Base-by-base conservation (phyloP, 1,140 invertebrate species). In the Triops longicaudatus region DNA sequence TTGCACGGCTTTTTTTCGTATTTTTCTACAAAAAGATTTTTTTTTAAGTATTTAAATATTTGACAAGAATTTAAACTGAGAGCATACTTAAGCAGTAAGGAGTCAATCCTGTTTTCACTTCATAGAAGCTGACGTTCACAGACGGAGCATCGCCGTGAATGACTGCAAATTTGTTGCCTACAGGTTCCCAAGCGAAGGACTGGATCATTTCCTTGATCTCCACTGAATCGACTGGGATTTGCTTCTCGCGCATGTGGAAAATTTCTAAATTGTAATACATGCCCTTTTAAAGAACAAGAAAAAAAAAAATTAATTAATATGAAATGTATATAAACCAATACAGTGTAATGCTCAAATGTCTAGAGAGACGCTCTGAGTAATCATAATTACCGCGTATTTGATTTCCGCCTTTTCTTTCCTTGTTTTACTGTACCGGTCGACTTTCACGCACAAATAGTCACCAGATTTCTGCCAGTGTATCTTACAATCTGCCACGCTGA, bases 261-360 rank as follows among this genome's bases (percentile, higher is more conserved):
- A 99, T 95, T 86, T 99, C 98, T 86, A 99, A 98, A 84, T 99
- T 99, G 85, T 96, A 98, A 81, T 97, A 97, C 89, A 98, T 94
- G 80, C 97, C 96, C 90, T 92, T 81, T 50, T 86, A 85, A 80
- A 81, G 80, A 27, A 77, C n/a, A 14, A 73, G 12, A 44, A 79
- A 7, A 4, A 7, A 4, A 37, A 37, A 37, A 2, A 7, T 37
- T 2, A 37, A 37, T 37, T 37, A 37, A 4, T 37, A 4, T 37
- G 31, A 2, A 72, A n/a, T 2, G 26, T 72, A 6, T 9, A 72
- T 72, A 72, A 22, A 22, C 9, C 26, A 72, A 9, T 9, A 3
- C 2, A 9, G n/a, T 72, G 22, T 3, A 17, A 14, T 26, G 27
- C 41, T 63, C 31, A 71, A 22, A 73, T 76, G 73, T 27, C 14